These are phyloP conservation scores for Meiosimyza platycephala DNA, from an alignment of 2,888 invertebrate species.

Conservation along the genomic window DNA sequence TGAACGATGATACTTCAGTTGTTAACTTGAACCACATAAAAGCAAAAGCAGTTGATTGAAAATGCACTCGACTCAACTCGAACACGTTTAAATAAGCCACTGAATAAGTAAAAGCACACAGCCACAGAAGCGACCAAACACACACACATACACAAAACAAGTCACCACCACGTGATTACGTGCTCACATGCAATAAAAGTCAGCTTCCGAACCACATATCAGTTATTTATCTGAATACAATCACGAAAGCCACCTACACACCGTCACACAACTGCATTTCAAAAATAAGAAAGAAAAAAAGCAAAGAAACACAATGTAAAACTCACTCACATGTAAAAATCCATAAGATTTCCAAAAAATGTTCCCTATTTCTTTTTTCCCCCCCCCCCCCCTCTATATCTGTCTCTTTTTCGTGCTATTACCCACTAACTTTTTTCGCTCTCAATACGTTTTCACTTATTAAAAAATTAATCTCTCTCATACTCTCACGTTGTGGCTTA, in stretches of 20 bases:
- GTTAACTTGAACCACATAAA: no score
- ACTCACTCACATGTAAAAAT: slow-evolving; percentile 19
- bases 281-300: not conserved
- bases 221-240: not conserved
- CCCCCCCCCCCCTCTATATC: slow-evolving; percentile 1
- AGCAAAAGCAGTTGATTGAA: no score
- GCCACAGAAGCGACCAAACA: no score
- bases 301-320: not conserved
- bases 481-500: slow-evolving; percentile 18
- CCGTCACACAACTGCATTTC: slow-evolving; percentile 33
- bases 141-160: no score
- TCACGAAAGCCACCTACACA: slow-evolving; percentile 20
- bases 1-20: not conserved
- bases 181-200: not conserved
- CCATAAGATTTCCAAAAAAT: slow-evolving; percentile 3
- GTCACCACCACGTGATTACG: no score
- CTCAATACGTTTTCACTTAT: not conserved
- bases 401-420: slow-evolving; percentile 16
- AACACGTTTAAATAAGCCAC: no score
- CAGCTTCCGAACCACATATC: no score
- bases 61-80: no score
- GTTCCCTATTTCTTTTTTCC: not conserved
- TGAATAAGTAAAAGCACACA: no score
- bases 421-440: slow-evolving; percentile 23
- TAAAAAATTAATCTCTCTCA: not conserved